These are phyloP conservation scores for Thalassaphorura encarpata DNA, from an alignment of 1,140 invertebrate species.

Conservation along the genomic window DNA sequence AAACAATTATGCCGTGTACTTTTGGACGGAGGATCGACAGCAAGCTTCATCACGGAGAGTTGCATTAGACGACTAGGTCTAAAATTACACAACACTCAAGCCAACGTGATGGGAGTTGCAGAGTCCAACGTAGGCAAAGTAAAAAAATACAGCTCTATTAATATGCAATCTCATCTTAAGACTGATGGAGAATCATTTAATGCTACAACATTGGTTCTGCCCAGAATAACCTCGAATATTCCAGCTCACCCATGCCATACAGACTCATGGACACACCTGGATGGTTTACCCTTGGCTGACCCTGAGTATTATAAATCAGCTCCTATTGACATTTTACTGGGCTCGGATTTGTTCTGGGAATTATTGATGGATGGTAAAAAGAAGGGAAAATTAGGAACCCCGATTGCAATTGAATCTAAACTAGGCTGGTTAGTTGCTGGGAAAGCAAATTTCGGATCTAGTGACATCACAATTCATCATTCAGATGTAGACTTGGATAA, in stretches of 20 bases:
- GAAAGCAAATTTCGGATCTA: not conserved
- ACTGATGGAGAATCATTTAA: not conserved
- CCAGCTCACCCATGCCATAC: not conserved
- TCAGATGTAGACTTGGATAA: not conserved
- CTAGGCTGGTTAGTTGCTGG: conserved; percentile 6
- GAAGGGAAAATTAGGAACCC: not conserved
- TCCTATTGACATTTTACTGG: conserved; percentile 34
- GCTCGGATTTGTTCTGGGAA: conserved; percentile 31
- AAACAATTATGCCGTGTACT: not conserved
- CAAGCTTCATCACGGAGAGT: not conserved
- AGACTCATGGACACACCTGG: not conserved
- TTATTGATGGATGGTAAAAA: conserved; percentile 15
- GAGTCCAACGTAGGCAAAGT: not conserved
- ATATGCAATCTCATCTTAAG: not conserved
- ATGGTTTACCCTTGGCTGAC: conserved; percentile 33
- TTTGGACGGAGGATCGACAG: not conserved
- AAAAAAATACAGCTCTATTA: not conserved
- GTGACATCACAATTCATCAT: not conserved
- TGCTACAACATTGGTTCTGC: not conserved
- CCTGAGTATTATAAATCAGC: conserved; percentile 32
- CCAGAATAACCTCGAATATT: not conserved
- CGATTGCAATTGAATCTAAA: not conserved
- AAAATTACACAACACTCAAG: too few relatives aligned
- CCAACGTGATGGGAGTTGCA: too few relatives aligned
- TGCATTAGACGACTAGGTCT: not conserved